Evolutionary conservation across 2,888 invertebrate genomes (phyloP), one percentile per base, ranked within the genome.

Genomic region (Clistopyga incitator): DNA sequence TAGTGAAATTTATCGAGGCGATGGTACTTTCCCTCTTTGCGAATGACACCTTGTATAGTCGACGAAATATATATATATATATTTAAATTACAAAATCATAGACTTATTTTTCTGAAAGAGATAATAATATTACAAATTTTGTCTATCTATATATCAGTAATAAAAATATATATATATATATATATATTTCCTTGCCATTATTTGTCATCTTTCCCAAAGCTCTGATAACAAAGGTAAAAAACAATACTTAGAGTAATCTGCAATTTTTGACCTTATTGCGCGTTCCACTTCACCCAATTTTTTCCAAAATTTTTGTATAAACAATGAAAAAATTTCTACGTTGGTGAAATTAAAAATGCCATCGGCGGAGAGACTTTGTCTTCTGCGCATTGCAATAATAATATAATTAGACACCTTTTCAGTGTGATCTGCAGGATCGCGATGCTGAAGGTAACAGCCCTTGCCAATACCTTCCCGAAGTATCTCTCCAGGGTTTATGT

Each of bases 401-500:
- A 59, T 59, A 34, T 34, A 59, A 59, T 59, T 59, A 59, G 34
- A 29, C 34, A 59, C 18, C 59, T 45, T 61, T 18, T 25, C 61
- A 47, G 47, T 64, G 34, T 64, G 45, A 25, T 29, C 52, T 20
- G 45, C 11, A 54, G 25, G 65, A 79, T 65, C 13, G 64, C 42
- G 42, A 42, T 65, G n/a, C 61, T 71, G 11, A 65, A 65, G 54
- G 29, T 47, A 77, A 56, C 59, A 38, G 23, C 38, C 84, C 38
- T 68, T 50, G 68, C 34, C 34, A 29, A n/a, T 6, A 25, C 59
- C 42, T 67, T 45, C 67, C 81, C 71, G 82, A n/a, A n/a, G 64
- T 38, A 86, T 89, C 89, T 89, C 88, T 88, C 88, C 84, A 83
- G 86, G 87, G 87, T 87, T 89, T 89, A 88, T 88, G 88, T 86